Percentiles rank a stretch among this genome's conserved stretches.
Conservation (phyloP, 2,888 invertebrate genomes). For the Drosophila recens region DNA sequence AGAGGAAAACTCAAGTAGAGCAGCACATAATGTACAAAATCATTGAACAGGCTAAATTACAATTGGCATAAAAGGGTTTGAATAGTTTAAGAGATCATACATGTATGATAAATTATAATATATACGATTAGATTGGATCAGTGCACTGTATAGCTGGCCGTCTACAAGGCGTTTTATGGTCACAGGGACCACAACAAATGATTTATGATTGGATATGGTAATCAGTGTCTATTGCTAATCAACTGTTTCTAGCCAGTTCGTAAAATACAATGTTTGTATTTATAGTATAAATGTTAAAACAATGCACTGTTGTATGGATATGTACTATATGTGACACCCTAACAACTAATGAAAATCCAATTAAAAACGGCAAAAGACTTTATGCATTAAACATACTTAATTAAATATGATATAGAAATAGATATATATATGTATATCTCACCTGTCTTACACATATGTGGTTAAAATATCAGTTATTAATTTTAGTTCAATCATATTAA, state of each 20-base stretch:
- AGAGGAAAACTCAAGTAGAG: slow-evolving; percentile 32
- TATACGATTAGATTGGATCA: slow-evolving; percentile 46
- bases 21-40: slow-evolving; percentile 75
- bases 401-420: slow-evolving; percentile 12
- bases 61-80: slow-evolving; percentile 54
- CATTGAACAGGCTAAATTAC: slow-evolving; percentile 45
- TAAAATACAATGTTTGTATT: slow-evolving; percentile 37
- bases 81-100: slow-evolving; percentile 30
- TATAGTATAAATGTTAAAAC: slow-evolving; percentile 52
- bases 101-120: slow-evolving; percentile 21
- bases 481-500: slow-evolving; percentile 21
- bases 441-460: slow-evolving; percentile 18
- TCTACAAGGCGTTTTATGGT: slow-evolving; percentile 53
- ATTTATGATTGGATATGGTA: slow-evolving; percentile 24
- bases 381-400: slow-evolving; percentile 43
- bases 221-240: slow-evolving; percentile 26
- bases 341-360: slow-evolving; percentile 25
- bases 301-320: slow-evolving; percentile 61
- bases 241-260: slow-evolving; percentile 25
- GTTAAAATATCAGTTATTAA: slow-evolving; percentile 2
- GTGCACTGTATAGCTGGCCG: slow-evolving; percentile 53
- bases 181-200: slow-evolving; percentile 67
- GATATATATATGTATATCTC: slow-evolving; percentile 9
- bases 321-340: slow-evolving; percentile 49
- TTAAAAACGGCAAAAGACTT: slow-evolving; percentile 57